Evolutionary conservation across 2,888 invertebrate genomes (phyloP).

Genomic region (Trachelus tabidus): DNA sequence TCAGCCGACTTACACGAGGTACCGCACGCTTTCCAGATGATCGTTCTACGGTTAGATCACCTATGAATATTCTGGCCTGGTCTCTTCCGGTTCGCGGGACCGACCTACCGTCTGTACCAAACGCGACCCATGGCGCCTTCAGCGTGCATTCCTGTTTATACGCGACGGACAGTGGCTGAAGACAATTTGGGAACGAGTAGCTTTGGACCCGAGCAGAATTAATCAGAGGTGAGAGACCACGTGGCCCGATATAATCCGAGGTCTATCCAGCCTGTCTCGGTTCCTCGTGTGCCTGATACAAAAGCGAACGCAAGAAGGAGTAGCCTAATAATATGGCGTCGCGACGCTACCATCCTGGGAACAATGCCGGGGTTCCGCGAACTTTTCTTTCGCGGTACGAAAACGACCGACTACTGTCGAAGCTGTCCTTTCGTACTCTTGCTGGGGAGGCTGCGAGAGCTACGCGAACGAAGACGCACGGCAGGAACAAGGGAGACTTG

Average conservation of each 20-base stretch:
- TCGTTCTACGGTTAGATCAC: neutral
- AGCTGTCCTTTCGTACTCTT: neutral
- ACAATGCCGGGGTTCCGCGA: neutral
- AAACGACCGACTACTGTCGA: neutral
- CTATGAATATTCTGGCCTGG: neutral
- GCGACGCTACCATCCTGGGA: neutral
- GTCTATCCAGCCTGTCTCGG: neutral
- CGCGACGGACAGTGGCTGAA: neutral
- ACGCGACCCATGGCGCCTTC: neutral
- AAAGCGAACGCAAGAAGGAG: neutral
- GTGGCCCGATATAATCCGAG: neutral
- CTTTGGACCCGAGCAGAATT: neutral
- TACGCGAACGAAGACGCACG: neutral
- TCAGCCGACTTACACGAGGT: neutral
- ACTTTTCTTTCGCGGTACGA: neutral
- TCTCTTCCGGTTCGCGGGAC: neutral
- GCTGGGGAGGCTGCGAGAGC: neutral
- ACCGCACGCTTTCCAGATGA: neutral
- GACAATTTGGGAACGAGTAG: neutral
- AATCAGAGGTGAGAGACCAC: neutral
- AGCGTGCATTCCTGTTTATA: neutral
- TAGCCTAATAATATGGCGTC: neutral
- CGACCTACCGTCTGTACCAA: neutral
- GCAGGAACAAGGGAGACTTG: neutral
- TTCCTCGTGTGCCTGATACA: neutral